Evolutionary conservation across 2,797 vertebrate genomes (phyloP).

Genomic region (Liparis tanakae): DNA sequence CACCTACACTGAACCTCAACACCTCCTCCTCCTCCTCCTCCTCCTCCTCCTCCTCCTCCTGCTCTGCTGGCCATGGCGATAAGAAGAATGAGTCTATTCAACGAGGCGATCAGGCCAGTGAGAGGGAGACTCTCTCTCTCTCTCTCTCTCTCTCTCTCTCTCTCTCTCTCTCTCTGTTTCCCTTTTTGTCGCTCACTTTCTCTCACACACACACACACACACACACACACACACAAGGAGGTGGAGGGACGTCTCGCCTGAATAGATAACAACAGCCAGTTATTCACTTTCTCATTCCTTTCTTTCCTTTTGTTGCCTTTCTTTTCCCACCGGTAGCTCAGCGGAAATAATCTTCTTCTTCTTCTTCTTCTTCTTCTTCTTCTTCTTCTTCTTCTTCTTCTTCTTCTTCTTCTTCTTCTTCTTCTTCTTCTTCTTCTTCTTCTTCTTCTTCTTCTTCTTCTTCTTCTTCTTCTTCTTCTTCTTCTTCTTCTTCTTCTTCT

Average conservation of each 20-base stretch:
- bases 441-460: no score
- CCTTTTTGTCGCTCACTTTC: slow-evolving; percentile 33
- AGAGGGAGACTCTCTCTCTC: slow-evolving; percentile 3
- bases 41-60: slow-evolving; percentile 29
- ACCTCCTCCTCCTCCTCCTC: slow-evolving; percentile 23
- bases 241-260: slow-evolving; percentile 42
- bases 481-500: no score
- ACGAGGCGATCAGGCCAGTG: slow-evolving; percentile 29
- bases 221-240: slow-evolving; percentile 19
- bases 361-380: not conserved
- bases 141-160: slow-evolving; percentile 18
- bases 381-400: no score
- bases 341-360: not conserved
- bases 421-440: no score
- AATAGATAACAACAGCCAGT: slow-evolving; percentile 39
- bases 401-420: no score
- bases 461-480: no score
- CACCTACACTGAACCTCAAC: slow-evolving; percentile 52
- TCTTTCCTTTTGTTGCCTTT: slow-evolving; percentile 3
- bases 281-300: slow-evolving; percentile 29
- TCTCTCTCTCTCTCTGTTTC: not conserved
- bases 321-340: not conserved
- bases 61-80: slow-evolving; percentile 48
- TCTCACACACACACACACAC: slow-evolving; percentile 20
- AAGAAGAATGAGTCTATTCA: slow-evolving; percentile 62